phyloP scores from a whole-genome alignment of 2,113 vertebrate species.

The Dascyllus trimaculatus region DNA sequence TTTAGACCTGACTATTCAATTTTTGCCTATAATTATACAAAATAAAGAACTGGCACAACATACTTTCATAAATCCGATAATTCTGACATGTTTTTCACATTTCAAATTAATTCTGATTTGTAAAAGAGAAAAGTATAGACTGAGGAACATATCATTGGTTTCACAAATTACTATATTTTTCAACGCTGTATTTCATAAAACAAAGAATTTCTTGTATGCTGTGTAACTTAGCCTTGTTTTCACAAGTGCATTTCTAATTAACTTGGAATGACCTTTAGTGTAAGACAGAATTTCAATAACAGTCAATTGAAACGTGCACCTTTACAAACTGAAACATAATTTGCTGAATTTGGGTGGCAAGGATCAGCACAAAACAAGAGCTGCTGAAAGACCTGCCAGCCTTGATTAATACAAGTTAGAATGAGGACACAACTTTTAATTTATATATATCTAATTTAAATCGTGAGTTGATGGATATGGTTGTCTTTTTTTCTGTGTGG shows the following conservation, averaged over 20 bases:
- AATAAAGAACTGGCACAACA: neutral
- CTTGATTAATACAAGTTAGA: neutral
- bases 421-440: too few species aligned
- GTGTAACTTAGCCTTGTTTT: conserved; percentile 11
- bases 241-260: conserved; percentile 41
- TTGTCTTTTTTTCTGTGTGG: too few species aligned
- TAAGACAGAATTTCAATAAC: conserved; percentile 58
- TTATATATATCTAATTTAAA: too few species aligned
- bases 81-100: neutral
- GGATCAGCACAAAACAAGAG: neutral
- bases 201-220: neutral
- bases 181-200: neutral
- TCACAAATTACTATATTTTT: neutral
- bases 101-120: neutral
- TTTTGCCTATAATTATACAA: neutral
- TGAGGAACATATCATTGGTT: neutral
- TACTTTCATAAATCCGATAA: neutral
- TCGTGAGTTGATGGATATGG: too few species aligned
- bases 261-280: conserved; percentile 55
- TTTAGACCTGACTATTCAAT: neutral
- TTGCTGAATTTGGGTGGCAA: neutral
- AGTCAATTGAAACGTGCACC: conserved; percentile 29
- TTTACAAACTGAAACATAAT: conserved; percentile 25
- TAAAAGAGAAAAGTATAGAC: neutral
- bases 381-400: neutral